Evolutionary conservation across 1,140 invertebrate genomes (phyloP).

Genomic region (Rhizoglyphus robini): DNA sequence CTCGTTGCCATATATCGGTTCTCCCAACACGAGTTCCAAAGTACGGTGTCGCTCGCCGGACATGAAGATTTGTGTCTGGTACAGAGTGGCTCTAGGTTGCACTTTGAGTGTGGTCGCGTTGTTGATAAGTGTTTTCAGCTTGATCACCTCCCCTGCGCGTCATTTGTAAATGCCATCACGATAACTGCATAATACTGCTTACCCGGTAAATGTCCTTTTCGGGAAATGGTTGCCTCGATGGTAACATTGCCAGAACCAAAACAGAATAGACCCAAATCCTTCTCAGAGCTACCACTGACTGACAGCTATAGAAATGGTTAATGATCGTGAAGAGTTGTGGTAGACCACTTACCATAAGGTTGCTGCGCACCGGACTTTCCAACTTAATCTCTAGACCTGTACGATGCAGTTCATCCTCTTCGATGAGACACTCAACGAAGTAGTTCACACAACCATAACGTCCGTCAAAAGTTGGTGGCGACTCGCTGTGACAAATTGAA

Average conservation of each 20-base stretch:
- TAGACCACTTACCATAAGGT: neutral
- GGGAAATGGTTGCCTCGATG: neutral
- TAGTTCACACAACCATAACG: neutral
- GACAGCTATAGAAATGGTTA: constrained; percentile 1
- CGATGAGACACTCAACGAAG: neutral
- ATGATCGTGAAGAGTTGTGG: neutral
- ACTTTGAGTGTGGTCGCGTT: constrained; percentile 11
- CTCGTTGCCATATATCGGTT: neutral
- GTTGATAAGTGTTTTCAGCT: neutral
- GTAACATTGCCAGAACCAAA: constrained; percentile 10
- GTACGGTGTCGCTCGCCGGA: constrained; percentile 1
- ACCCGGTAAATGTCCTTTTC: constrained; percentile 12
- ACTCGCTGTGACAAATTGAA: neutral
- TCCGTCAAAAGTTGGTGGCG: constrained; percentile 2
- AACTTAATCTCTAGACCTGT: constrained; percentile 8
- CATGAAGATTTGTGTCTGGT: constrained; percentile 18
- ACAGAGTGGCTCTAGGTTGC: constrained; percentile 13
- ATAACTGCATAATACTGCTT: neutral
- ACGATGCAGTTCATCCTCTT: constrained; percentile 2
- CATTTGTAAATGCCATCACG: neutral
- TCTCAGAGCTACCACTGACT: constrained; percentile 16
- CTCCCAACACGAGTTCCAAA: neutral
- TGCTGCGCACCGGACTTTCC: neutral
- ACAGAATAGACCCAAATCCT: constrained; percentile 15
- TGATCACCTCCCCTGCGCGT: neutral